Evolutionary conservation across 2,797 vertebrate species (phyloP), one percentile per base, ranked within the genome.

Genomic region (Sciaenops ocellatus): DNA sequence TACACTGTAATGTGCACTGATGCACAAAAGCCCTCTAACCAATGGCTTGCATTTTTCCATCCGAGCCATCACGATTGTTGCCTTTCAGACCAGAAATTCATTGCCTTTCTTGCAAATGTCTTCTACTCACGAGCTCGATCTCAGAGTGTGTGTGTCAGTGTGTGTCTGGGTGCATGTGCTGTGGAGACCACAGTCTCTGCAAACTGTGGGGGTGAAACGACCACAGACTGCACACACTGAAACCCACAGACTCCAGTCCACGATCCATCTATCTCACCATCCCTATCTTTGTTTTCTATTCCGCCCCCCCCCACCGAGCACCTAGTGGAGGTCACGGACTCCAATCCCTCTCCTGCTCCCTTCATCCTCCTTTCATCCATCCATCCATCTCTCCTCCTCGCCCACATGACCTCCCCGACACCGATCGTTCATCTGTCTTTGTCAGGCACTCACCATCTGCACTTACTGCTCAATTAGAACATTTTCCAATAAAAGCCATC

Each of bases 231-330:
- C 84, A 90, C 89, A 90, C 80, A 85, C 78, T 76, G 82, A 85
- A 92, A 89, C 75, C 92, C 90, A 88, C 90, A 92, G 89, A 89
- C 88, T 93, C 89, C 88, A 89, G 69, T 86, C 74, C 76, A 47
- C 64, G 38, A 90, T 91, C 84, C 69, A 86, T 90, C 87, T 75
- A 82, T 82, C 83, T 86, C 81, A 51, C 72, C 82, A 80, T 79
- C 70, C 56, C 82, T 63, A 78, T 86, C 82, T 86, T 9, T 73
- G 66, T 79, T 89, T 84, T 77, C 64, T n/a, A 48, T 22, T 46
- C 78, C 80, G 34, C 54, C 50, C 38, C 28, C 73, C 24, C 66
- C 65, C 0, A n/a, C 75, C 0, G 9, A 78, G 82, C 75, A 85
- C 85, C 84, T 76, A 73, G 44, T 15, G 72, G 47, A 38, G 81